Evolutionary conservation across 1,140 invertebrate species (phyloP).

Genomic region (Subanguina moxae): DNA sequence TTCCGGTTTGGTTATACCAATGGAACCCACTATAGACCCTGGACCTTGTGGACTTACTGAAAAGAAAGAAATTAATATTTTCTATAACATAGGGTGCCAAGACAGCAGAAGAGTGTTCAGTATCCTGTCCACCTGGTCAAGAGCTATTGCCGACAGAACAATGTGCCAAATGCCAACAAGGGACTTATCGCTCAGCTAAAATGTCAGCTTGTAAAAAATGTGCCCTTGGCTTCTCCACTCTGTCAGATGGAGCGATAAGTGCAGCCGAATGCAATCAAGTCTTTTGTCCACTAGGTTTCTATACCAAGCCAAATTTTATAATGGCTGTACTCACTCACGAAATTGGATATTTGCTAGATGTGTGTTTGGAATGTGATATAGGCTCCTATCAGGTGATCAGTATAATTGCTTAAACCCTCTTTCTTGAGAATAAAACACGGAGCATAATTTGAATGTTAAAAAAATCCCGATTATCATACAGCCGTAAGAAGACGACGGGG

Average conservation of each 20-base stretch:
- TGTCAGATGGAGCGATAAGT: background rate
- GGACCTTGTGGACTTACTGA: background rate
- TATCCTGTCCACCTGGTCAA: conserved; percentile 17
- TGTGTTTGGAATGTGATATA: conserved; percentile 15
- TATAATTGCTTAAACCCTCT: background rate
- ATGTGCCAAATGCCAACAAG: conserved; percentile 12
- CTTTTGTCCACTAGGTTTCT: conserved; percentile 22
- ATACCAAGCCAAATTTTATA: background rate
- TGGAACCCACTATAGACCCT: too few relatives aligned
- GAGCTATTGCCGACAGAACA: conserved; percentile 12
- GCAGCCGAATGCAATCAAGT: conserved; percentile 14
- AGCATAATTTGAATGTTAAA: too few relatives aligned
- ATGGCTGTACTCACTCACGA: conserved; percentile 1
- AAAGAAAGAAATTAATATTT: background rate
- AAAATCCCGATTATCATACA: too few relatives aligned
- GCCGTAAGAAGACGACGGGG: too few relatives aligned
- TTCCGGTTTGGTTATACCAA: too few relatives aligned
- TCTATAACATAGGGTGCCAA: conserved; percentile 17
- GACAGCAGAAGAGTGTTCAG: conserved; percentile 17
- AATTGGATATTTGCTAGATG: background rate
- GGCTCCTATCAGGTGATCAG: conserved; percentile 22
- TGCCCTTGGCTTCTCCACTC: conserved; percentile 20
- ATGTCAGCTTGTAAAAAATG: conserved; percentile 6
- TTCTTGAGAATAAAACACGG: too few relatives aligned
- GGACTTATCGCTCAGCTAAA: conserved; percentile 2